Evolutionary conservation across 2,888 invertebrate genomes (phyloP), one percentile per base, ranked within the genome.

Genomic region (Cetonia aurata): DNA sequence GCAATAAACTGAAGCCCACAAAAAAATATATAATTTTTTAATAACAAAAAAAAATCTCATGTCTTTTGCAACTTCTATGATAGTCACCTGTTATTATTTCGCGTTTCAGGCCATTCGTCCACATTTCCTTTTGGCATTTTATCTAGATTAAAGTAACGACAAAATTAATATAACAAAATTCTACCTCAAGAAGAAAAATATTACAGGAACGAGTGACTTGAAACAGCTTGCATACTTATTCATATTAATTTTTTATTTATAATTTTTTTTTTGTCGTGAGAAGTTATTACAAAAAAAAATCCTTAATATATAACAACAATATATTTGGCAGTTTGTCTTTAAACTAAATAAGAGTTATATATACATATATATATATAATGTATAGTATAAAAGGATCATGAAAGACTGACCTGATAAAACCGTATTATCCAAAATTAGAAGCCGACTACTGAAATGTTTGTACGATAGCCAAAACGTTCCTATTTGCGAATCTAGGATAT

Each of bases 401-500:
- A 25, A 25, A 25, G 25, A 25, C 25, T 25, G 25, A 25, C 25
- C 41, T 37, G 56, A 56, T 41, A 41, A 56, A 56, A 56, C 56
- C 17, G 56, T 56, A 41, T 56, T 56, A 56, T 56, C 56, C 56
- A 56, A 56, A 56, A 56, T 56, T 56, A 56, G 56, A 56, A 37
- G 41, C 41, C 37, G 56, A 56, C 37, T 41, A 4, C n/a, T n/a
- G n/a, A 55, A 37, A 56, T 17, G 17, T 52, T 15, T 15, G 56
- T 56, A 56, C 56, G 15, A 25, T 25, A 25, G 56, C 37, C 56
- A 56, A 56, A 56, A 37, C 41, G 56, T 56, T 25, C 25, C 25
- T 25, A 25, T 25, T 25, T 25, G 4, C 25, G 4, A 25, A 25
- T 3, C 25, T 25, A 4, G 25, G 25, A 25, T 25, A 4, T 25